Evolutionary conservation across 2,888 invertebrate genomes (phyloP), one percentile per base, ranked within the genome.

Genomic region (Leptura quadrifasciata): DNA sequence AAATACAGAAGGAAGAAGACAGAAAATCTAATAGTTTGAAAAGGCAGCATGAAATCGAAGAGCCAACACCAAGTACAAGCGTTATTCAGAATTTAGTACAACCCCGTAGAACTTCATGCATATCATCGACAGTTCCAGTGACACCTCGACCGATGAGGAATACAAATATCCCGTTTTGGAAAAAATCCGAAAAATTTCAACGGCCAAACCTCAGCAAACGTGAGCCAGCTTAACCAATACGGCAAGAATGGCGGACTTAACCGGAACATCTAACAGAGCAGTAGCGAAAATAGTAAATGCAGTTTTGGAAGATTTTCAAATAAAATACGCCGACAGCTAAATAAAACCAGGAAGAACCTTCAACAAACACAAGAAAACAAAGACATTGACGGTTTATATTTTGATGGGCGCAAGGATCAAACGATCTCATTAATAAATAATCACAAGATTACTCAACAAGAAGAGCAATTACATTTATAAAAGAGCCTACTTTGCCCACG

Each of bases 371-470:
- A 55, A 70, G 31, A 20, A 35, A 58, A 60, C 20, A 70, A 60
- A 58, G 39, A 27, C 58, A 57, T 64, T 54, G 17, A 72, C 20
- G 64, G 64, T 18, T 24, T 72, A 39, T 72, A 72, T 24, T 72
- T 72, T 64, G 72, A 72, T 52, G 72, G 72, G 47, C 21, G 74
- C 2, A 74, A 74, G 52, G 65, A 74, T 27, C 67, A 68, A 57
- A 74, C 74, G 24, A 64, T 72, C 4, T 24, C 61, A 15, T 21
- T 70, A 2, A 60, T n/a, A 27, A 27, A 60, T 31, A 27, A 31
- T 60, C 15, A 12, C 24, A 60, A 10, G 24, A 60, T 60, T 27
- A 27, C 27, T 17, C 31, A 72, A 72, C 64, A 64, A 47, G 27
- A 68, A 47, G 68, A 74, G 31, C 65, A 74, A 64, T 74, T 39